phyloP scores from a whole-genome alignment of 2,888 invertebrate species.

The Homarus gammarus region DNA sequence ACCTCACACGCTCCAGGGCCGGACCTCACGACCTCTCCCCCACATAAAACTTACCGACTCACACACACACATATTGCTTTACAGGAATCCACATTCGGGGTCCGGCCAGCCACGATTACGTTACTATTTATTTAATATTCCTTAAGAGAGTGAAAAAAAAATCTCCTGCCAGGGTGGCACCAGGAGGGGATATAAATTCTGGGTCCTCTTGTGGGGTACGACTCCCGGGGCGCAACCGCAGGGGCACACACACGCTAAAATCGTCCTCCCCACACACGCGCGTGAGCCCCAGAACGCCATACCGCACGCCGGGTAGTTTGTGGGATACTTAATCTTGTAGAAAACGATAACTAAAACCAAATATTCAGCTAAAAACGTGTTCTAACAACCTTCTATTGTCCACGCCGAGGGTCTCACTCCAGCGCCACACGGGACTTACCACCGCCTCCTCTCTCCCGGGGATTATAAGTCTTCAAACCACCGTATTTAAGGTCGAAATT shows the following conservation, averaged over 20 bases:
- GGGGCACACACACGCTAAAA: background rate
- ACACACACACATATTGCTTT: background rate
- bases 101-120: conserved; percentile 5
- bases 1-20: too few species aligned
- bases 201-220: conserved; percentile 8
- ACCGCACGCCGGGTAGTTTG: conserved; percentile 1
- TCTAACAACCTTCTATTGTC: conserved; percentile 71
- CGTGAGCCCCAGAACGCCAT: background rate
- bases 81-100: background rate
- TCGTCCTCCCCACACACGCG: background rate
- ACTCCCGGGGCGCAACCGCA: conserved; percentile 32
- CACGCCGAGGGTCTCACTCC: conserved; percentile 30
- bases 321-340: conserved; percentile 54
- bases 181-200: conserved; percentile 14
- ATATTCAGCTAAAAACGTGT: conserved; percentile 71
- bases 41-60: background rate
- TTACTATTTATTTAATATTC: conserved; percentile 23
- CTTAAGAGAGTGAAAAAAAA: conserved; percentile 18
- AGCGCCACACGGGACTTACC: conserved; percentile 25
- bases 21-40: too few species aligned
- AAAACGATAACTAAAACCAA: conserved; percentile 63
- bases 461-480: conserved; percentile 6
- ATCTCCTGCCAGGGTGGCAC: background rate
- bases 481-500: background rate
- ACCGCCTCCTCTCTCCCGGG: background rate